Evolutionary conservation across 2,113 vertebrate genomes (phyloP).

Genomic region (Tragelaphus scriptus): DNA sequence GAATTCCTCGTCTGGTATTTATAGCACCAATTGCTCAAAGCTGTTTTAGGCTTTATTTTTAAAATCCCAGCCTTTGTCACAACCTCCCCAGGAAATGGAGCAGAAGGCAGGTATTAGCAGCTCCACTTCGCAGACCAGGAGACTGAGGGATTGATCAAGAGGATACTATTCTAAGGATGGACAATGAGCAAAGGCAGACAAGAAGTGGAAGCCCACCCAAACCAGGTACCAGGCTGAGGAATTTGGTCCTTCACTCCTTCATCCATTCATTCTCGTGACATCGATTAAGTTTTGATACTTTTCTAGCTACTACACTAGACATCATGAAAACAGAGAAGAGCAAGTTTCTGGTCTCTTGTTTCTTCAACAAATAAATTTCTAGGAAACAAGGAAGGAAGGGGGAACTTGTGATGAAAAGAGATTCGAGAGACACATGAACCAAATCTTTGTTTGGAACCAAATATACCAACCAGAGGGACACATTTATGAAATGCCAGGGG

Average conservation of each 20-base stretch:
- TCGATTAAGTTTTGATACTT: background rate
- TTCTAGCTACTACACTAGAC: background rate
- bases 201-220: background rate
- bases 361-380: background rate
- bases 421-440: background rate
- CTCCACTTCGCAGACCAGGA: constrained; percentile 48
- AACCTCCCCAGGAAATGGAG: constrained; percentile 37
- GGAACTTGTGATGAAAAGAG: background rate
- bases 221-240: background rate
- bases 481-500: background rate
- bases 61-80: constrained; percentile 54
- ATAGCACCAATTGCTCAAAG: constrained; percentile 67
- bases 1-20: constrained; percentile 63
- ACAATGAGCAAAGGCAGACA: background rate
- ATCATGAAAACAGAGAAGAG: background rate
- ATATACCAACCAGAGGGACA: background rate
- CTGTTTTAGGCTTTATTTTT: constrained; percentile 61
- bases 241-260: background rate
- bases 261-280: background rate
- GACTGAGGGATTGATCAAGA: constrained; percentile 32
- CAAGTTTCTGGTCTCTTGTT: background rate
- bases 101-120: constrained; percentile 24
- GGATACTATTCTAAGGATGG: background rate
- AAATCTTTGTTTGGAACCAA: background rate
- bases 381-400: background rate